Percentiles rank a stretch among this genome's conserved stretches.
These are phyloP conservation scores for Pangasius djambal DNA, from an alignment of 2,797 vertebrate species.

Conservation along the genomic window DNA sequence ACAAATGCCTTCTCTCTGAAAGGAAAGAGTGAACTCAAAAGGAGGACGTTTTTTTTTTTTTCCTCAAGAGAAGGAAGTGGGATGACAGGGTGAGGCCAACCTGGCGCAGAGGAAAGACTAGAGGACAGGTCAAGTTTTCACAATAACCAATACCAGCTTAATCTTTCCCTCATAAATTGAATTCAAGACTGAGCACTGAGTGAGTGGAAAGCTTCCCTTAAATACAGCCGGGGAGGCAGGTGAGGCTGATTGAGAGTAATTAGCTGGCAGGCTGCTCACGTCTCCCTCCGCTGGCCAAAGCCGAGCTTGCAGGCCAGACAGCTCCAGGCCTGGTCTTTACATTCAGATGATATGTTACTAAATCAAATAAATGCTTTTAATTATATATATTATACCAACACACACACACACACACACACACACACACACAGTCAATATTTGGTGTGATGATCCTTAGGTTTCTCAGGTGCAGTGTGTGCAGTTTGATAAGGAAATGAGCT, in stretches of 20 bases:
- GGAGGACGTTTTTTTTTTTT: no score
- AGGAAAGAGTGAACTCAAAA: no score
- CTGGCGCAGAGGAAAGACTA: no score
- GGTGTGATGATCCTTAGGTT: no score
- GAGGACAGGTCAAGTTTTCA: background rate
- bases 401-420: no score
- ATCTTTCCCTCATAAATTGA: background rate
- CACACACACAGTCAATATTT: no score
- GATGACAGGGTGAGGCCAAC: no score
- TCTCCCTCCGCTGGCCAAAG: background rate
- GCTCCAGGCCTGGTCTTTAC: background rate
- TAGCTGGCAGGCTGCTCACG: background rate
- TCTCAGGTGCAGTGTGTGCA: no score
- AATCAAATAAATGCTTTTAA: no score
- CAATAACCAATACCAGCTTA: background rate
- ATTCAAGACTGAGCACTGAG: no score
- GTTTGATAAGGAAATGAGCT: no score
- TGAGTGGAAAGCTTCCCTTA: background rate
- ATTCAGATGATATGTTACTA: background rate
- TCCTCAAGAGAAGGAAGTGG: background rate
- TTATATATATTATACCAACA: no score
- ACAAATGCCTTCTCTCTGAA: background rate
- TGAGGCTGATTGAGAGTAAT: background rate
- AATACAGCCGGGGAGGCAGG: background rate
- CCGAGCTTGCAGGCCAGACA: background rate